A percentile compares a stretch with the other conserved stretches of the same genome.
phyloP scores from a whole-genome alignment of 1,140 invertebrate genomes.

The Rhyacophila brunnea region DNA sequence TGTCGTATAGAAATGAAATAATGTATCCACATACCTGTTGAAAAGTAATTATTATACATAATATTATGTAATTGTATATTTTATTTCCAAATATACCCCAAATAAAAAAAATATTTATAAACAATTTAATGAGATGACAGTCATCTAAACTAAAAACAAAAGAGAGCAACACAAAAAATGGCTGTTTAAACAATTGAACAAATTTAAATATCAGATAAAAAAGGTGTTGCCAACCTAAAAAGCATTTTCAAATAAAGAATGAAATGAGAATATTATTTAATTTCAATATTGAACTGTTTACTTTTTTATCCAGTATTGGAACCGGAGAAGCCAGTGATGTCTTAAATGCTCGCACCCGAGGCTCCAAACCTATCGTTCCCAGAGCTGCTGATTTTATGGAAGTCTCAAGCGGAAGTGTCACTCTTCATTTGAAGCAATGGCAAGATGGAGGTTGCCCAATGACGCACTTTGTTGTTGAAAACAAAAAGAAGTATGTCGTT shows the following conservation, averaged over 20 bases:
- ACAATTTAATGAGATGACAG: too few relatives aligned
- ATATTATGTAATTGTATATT: neutral
- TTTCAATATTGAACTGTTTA: neutral
- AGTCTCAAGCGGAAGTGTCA: slow-evolving; percentile 87
- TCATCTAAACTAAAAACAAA: too few relatives aligned
- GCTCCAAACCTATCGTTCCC: slow-evolving; percentile 86
- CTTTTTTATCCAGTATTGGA: slow-evolving; percentile 67
- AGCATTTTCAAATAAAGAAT: too few relatives aligned
- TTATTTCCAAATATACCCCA: neutral
- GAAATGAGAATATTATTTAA: too few relatives aligned
- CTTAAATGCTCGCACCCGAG: slow-evolving; percentile 81
- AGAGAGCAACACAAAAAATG: too few relatives aligned
- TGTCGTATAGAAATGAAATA: too few relatives aligned
- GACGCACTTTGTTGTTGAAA: slow-evolving; percentile 93
- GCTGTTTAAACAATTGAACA: too few relatives aligned
- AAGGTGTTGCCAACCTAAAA: too few relatives aligned
- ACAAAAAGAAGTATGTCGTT: slow-evolving; percentile 81
- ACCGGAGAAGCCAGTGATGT: slow-evolving; percentile 85
- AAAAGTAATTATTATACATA: slow-evolving; percentile 4
- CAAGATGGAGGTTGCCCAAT: slow-evolving; percentile 93
- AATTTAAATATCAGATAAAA: too few relatives aligned
- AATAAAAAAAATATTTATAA: slow-evolving; percentile 5
- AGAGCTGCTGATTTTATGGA: slow-evolving; percentile 87
- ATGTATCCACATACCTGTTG: too few relatives aligned
- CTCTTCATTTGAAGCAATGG: slow-evolving; percentile 89